Base-by-base conservation (phyloP, 2,888 invertebrate species). In the Beris chalybata region DNA sequence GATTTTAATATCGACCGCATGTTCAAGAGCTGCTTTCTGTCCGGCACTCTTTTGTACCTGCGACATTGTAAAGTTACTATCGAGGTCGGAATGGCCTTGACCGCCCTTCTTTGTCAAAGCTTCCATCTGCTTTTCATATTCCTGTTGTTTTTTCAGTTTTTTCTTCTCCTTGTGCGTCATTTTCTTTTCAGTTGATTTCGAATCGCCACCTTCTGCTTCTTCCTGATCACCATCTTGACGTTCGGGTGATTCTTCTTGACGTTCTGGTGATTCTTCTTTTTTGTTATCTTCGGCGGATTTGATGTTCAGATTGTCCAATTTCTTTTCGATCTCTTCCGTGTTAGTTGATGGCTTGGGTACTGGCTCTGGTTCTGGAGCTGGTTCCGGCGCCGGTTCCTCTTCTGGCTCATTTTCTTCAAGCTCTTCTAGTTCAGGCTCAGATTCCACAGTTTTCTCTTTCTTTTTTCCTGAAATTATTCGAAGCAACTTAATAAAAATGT, bases 1-100 rank as follows among this genome's bases (percentile, higher is more conserved):
- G 13, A 97, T 93, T 85, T 98, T 98, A 61, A 99, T 98, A 79
- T 98, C 98, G 11, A 95, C 92, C 1, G 97, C 96, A 78, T 95
- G 92, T 77, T 98, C 97, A 72, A 93, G 76, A 44, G 91, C 89
- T 48, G 89, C 88, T 81, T 90, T 86, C 76, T 92, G 90, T 73
- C 89, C 89, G 29, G 87, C 87, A 71, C 87, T 84, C 79, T 89
- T 89, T 83, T 88, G 86, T 73, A 88, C 85, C 75, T 89, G 89
- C 4, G 97, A 97, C 70, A 99, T 92, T 4, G 97, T 95, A 78
- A 99, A 99, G 81, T 98, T 97, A 45, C 91, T 91, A 67, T 92
- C 95, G 13, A 96, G 82, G 66, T 94, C 93, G 48, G 93, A 93
- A 77, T 93, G 92, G 0, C 93, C 95, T 77, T 92, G 89, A 0